phyloP scores from a whole-genome alignment of 2,888 invertebrate species.

The Cosmorhoe ocellata region DNA sequence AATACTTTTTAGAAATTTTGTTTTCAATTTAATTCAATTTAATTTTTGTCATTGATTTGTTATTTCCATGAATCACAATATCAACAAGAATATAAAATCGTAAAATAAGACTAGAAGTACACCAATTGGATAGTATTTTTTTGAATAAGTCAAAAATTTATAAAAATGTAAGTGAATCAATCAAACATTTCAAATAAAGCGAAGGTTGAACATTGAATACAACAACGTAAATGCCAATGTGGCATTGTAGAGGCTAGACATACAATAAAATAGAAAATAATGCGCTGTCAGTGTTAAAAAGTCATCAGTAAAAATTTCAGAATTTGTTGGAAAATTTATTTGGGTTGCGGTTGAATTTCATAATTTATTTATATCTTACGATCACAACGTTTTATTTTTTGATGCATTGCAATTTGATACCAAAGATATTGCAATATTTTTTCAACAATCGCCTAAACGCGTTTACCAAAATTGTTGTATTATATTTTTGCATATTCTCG shows the following conservation, averaged over 20 bases:
- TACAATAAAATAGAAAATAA: slow-evolving; percentile 62
- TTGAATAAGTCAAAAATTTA: slow-evolving; percentile 32
- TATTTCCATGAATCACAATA: slow-evolving; percentile 37
- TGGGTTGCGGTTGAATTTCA: too few species aligned
- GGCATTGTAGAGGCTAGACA: slow-evolving; percentile 69
- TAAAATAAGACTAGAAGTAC: slow-evolving; percentile 74
- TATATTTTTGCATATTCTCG: slow-evolving; percentile 34
- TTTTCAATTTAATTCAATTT: background rate
- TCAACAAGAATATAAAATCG: slow-evolving; percentile 41
- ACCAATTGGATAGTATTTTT: slow-evolving; percentile 58
- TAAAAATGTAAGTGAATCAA: slow-evolving; percentile 13
- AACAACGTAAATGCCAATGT: slow-evolving; percentile 74
- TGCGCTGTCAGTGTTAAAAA: slow-evolving; percentile 61
- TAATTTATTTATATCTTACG: too few species aligned
- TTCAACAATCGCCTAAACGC: too few species aligned
- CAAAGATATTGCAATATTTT: too few species aligned
- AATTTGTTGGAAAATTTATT: slow-evolving; percentile 6
- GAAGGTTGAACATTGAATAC: slow-evolving; percentile 8
- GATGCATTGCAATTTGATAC: too few species aligned
- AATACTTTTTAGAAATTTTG: slow-evolving; percentile 2
- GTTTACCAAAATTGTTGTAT: too few species aligned
- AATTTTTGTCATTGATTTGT: slow-evolving; percentile 15
- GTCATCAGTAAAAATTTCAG: slow-evolving; percentile 5
- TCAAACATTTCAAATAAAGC: background rate
- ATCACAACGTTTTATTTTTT: too few species aligned